Evolutionary conservation across 2,888 invertebrate species (phyloP).

Genomic region (Hydrotaea cyrtoneurina): DNA sequence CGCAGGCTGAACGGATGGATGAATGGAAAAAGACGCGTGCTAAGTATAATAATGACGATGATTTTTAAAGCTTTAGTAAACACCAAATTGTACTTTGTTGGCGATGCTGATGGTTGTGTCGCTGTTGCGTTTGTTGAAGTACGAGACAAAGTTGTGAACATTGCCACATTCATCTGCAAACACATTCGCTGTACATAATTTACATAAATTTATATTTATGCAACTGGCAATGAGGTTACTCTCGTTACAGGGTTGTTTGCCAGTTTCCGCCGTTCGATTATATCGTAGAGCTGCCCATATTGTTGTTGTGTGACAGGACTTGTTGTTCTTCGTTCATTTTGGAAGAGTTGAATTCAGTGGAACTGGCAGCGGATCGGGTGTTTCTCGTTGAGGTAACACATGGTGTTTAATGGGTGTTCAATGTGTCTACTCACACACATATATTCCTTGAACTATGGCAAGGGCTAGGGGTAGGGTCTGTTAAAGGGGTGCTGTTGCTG

Average conservation of each 20-base stretch:
- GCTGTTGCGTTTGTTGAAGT: neutral
- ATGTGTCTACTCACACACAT: slow-evolving; percentile 49
- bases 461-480: neutral
- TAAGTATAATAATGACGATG: slow-evolving; percentile 14
- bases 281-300: slow-evolving; percentile 44
- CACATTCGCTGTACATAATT: slow-evolving; percentile 47
- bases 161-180: slow-evolving; percentile 1
- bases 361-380: slow-evolving; percentile 6
- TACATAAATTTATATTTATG: slow-evolving; percentile 64
- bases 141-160: slow-evolving; percentile 54
- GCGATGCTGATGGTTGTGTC: neutral
- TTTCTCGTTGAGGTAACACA: slow-evolving; percentile 55
- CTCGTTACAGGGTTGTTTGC: slow-evolving; percentile 50
- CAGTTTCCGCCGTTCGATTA: slow-evolving; percentile 8
- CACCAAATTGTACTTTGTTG: slow-evolving; percentile 50
- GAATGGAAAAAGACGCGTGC: slow-evolving; percentile 47
- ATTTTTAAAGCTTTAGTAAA: slow-evolving; percentile 49
- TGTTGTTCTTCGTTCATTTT: slow-evolving; percentile 40
- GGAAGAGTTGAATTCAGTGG: slow-evolving; percentile 45
- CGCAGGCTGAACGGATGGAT: neutral
- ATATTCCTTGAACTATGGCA: neutral
- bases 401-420: slow-evolving; percentile 61
- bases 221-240: slow-evolving; percentile 55
- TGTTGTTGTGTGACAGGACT: slow-evolving; percentile 31
- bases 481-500: slow-evolving; percentile 54